These are phyloP conservation scores for Andrena bicolor DNA, from an alignment of 2,888 invertebrate genomes.

Conservation along the genomic window DNA sequence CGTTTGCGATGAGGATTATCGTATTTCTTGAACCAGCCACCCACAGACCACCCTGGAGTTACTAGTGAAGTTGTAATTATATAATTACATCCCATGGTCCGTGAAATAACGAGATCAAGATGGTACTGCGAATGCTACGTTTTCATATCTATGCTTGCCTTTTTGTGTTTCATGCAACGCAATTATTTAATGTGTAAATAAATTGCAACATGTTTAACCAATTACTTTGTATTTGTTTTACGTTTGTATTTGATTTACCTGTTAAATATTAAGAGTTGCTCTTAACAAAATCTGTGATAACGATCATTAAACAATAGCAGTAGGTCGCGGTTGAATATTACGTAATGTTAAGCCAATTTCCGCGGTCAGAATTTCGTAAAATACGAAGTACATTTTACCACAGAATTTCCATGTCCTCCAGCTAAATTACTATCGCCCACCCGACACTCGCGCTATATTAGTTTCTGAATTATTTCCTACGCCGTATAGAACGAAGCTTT, in stretches of 20 bases:
- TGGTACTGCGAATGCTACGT: not conserved
- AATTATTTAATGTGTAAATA: not conserved
- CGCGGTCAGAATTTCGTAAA: slow-evolving; percentile 16
- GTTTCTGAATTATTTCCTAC: slow-evolving; percentile 54
- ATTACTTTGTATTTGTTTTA: too few relatives aligned
- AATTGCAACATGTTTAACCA: too few relatives aligned
- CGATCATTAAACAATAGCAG: slow-evolving; percentile 11
- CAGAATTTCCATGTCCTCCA: slow-evolving; percentile 30
- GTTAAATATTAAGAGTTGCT: not conserved
- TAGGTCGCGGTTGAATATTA: slow-evolving; percentile 22
- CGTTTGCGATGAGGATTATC: not conserved
- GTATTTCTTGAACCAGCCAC: not conserved
- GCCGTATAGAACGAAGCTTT: slow-evolving; percentile 19
- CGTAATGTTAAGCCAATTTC: slow-evolving; percentile 30
- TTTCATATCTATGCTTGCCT: not conserved
- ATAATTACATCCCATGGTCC: not conserved
- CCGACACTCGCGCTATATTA: slow-evolving; percentile 41
- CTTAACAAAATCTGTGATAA: not conserved
- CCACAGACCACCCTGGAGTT: not conserved
- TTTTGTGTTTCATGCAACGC: not conserved
- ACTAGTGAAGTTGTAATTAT: slow-evolving; percentile 5
- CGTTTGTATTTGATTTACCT: too few relatives aligned
- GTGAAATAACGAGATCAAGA: not conserved
- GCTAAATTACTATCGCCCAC: slow-evolving; percentile 47
- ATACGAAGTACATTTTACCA: slow-evolving; percentile 39